phyloP scores from a whole-genome alignment of 2,113 vertebrate species.

The Uria aalge region DNA sequence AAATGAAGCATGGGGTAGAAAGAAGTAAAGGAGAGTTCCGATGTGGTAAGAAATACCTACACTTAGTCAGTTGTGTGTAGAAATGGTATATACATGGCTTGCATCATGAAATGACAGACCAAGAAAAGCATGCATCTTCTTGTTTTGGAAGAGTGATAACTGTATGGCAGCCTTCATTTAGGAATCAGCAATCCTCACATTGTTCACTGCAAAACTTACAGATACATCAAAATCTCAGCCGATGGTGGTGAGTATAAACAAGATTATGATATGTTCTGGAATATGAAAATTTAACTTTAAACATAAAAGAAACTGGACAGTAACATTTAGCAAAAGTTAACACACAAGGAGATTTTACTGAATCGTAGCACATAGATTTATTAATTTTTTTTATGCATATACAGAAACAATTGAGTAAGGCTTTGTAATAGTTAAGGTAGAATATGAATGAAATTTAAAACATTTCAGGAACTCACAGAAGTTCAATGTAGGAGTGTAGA shows the following conservation, averaged over 20 bases:
- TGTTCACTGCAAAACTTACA: neutral
- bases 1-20: conserved; percentile 53
- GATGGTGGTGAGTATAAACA: neutral
- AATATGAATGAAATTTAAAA: neutral
- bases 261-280: neutral
- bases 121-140: neutral
- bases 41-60: neutral
- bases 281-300: neutral
- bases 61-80: neutral
- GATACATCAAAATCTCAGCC: neutral
- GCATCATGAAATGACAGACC: neutral
- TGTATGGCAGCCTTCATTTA: neutral
- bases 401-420: neutral
- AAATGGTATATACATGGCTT: neutral
- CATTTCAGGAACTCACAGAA: neutral
- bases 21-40: neutral
- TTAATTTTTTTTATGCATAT: neutral
- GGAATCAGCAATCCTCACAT: neutral
- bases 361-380: neutral
- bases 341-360: neutral
- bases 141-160: neutral
- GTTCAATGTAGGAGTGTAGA: neutral
- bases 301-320: neutral
- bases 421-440: neutral
- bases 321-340: neutral